Base-by-base conservation (phyloP, 2,888 invertebrate species). In the Hydrotaea diabolus region DNA sequence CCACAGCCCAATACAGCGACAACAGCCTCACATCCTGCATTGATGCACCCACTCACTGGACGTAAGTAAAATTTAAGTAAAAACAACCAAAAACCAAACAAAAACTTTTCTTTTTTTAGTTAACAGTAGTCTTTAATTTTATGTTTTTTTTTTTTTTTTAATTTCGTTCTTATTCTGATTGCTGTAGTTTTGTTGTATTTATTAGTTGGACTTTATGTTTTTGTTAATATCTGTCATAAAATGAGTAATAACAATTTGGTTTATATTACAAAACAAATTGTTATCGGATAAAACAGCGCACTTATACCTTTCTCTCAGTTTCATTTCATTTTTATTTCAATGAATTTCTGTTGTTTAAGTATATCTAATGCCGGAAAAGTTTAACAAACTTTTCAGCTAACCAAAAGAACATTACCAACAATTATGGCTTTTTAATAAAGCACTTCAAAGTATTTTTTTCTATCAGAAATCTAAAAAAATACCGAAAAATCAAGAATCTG, bases 1-100 rank as follows among this genome's bases (percentile, higher is more conserved):
- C 98, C 98, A 96, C 98, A 98, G 95, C 97, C 97, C 95, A 97
- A 98, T 94, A 96, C 97, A 94, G 97, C 98, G 95, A 96, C 97
- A 94, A 95, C 96, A 94, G 97, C 97, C 95, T 96, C 97, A 96
- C 98, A 98, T 96, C 97, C 98, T 95, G 97, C 98, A 96, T 96
- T 98, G 95, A 98, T 98, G 97, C 98, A 98, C 97, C 98, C 98
- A 94, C 97, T 98, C 96, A 98, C 93, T 92, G 98, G 98, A 96
- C 98, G 98, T 99, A 98, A 98, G 98, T 98, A 97, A 96, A 92
- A 81, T 86, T 86, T 87, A 88, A 87, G 88, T 87, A 87, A 87
- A 87, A 87, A 86, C 85, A 82, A 82, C 80, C 86, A 81, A 85
- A 83, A 87, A 86, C 80, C 83, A 87, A 86, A 79, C 49, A n/a